Evolutionary conservation across 2,797 vertebrate genomes (phyloP).

Genomic region (Crypturellus tataupa): DNA sequence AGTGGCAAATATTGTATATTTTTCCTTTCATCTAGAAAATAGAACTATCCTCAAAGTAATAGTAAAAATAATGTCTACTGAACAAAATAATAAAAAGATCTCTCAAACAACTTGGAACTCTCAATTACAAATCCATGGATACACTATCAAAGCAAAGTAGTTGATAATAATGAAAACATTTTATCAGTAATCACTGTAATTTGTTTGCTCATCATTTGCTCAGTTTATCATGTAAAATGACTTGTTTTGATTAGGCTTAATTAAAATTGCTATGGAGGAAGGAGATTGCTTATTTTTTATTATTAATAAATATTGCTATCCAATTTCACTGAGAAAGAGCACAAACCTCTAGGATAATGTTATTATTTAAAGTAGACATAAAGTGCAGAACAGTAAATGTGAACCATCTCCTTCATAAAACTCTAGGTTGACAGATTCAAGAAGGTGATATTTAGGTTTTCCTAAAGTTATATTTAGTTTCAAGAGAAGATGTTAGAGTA

Average conservation of each 20-base stretch:
- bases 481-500: background rate
- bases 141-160: background rate
- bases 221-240: conserved; percentile 19
- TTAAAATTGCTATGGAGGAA: conserved; percentile 34
- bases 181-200: conserved; percentile 37
- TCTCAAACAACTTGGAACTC: background rate
- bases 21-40: background rate
- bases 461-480: background rate
- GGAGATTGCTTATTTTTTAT: background rate
- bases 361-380: background rate
- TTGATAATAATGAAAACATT: conserved; percentile 32
- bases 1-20: background rate
- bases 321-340: background rate
- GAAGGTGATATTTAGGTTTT: background rate
- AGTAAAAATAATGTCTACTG: background rate
- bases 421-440: background rate
- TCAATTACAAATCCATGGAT: background rate
- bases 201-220: conserved; percentile 45
- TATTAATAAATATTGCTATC: background rate
- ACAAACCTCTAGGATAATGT: background rate
- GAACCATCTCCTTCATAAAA: background rate
- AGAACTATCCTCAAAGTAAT: background rate
- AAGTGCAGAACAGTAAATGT: background rate
- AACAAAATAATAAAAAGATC: background rate
- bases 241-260: conserved; percentile 48